Conservation (phyloP, 2,888 invertebrate genomes). For the Drosophila trichaetosa region DNA sequence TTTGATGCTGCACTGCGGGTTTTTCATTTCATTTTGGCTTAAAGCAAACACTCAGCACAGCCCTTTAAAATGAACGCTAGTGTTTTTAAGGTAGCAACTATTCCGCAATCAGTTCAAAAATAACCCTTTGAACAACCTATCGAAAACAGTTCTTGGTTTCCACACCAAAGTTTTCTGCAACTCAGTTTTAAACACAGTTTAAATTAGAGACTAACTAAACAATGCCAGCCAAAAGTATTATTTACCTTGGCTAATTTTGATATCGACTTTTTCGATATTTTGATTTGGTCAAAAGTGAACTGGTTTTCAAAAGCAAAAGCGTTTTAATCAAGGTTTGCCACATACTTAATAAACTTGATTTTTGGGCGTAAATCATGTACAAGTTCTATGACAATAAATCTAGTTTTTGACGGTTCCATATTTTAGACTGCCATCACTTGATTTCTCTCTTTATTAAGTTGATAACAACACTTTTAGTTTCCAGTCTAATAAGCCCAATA, state of each 20-base stretch:
- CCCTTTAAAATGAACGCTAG: slow-evolving; percentile 2
- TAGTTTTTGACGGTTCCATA: background rate
- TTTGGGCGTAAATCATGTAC: background rate
- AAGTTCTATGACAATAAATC: background rate
- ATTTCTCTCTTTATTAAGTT: too few relatives aligned
- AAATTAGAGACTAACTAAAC: too few relatives aligned
- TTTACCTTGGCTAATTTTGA: background rate
- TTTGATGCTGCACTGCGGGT: slow-evolving; percentile 60
- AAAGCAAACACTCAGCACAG: background rate
- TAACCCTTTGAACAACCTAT: background rate
- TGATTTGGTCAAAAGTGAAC: background rate
- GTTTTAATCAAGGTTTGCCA: background rate
- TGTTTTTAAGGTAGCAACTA: slow-evolving; percentile 17
- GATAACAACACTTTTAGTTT: background rate
- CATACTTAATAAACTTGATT: background rate
- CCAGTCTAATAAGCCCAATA: background rate
- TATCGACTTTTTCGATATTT: background rate
- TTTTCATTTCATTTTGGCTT: slow-evolving; percentile 36
- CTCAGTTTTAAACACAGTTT: background rate
- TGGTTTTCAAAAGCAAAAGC: background rate
- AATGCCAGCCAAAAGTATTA: background rate
- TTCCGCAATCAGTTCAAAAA: background rate
- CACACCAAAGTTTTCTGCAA: background rate
- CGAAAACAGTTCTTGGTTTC: background rate
- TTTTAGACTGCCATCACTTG: background rate